Evolutionary conservation across 2,113 vertebrate species (phyloP).

Genomic region (Notiomystis cincta): DNA sequence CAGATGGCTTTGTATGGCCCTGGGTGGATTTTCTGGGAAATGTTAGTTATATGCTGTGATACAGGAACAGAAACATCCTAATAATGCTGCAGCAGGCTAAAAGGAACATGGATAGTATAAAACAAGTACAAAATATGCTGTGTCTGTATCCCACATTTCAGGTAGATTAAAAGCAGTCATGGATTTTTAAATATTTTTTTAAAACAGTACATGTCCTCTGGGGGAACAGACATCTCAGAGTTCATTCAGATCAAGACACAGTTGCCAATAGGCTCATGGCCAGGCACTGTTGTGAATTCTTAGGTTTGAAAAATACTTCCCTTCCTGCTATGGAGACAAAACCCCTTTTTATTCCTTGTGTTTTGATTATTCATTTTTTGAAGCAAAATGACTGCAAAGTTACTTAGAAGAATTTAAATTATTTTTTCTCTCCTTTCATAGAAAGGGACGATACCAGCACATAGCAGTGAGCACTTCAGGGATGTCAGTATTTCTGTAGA

Average conservation of each 20-base stretch:
- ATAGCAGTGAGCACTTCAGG: background rate
- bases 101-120: background rate
- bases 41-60: background rate
- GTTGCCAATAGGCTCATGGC: slow-evolving; percentile 21
- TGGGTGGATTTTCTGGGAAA: background rate
- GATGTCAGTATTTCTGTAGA: background rate
- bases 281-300: slow-evolving; percentile 40
- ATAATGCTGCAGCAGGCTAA: background rate
- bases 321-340: slow-evolving; percentile 46
- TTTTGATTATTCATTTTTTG: slow-evolving; percentile 41
- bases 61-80: background rate
- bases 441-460: background rate
- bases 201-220: background rate
- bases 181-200: background rate
- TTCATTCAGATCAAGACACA: slow-evolving; percentile 27
- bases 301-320: slow-evolving; percentile 48
- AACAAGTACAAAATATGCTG: background rate
- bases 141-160: slow-evolving; percentile 26
- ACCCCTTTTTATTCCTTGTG: background rate
- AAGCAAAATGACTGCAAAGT: background rate
- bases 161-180: slow-evolving; percentile 38
- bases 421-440: background rate
- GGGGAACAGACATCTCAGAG: slow-evolving; percentile 23
- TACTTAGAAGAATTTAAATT: slow-evolving; percentile 14
- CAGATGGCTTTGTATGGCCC: background rate